Percentiles rank a stretch among this genome's conserved stretches.
phyloP scores from a whole-genome alignment of 2,888 invertebrate genomes.

The Alloplasta piceator region DNA sequence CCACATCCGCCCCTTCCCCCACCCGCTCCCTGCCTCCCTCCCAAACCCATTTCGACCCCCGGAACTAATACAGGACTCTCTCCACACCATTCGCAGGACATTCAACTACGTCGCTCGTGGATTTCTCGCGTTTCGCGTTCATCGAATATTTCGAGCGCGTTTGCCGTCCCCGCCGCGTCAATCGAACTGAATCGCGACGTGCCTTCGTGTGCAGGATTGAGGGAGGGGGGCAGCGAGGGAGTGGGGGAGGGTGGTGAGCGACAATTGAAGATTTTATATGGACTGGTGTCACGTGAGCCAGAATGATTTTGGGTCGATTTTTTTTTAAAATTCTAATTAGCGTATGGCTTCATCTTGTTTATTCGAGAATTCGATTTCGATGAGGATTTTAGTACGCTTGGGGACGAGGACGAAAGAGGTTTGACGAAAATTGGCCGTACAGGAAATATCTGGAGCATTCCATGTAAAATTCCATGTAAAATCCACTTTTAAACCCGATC shows the following conservation, averaged over 20 bases:
- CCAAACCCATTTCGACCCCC: neutral
- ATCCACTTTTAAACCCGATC: too few relatives aligned
- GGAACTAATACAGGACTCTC: neutral
- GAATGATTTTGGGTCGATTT: neutral
- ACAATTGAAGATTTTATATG: neutral
- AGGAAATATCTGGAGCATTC: too few relatives aligned
- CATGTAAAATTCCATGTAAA: too few relatives aligned
- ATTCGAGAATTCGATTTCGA: neutral
- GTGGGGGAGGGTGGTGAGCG: neutral
- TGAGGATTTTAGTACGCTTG: too few relatives aligned
- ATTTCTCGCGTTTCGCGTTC: slow-evolving; percentile 55
- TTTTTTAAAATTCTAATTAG: neutral
- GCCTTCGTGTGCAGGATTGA: slow-evolving; percentile 12
- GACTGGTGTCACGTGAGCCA: too few relatives aligned
- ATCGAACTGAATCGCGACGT: slow-evolving; percentile 54
- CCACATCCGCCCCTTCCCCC: neutral
- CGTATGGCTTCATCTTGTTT: neutral
- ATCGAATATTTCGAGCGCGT: slow-evolving; percentile 68
- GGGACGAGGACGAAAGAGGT: too few relatives aligned
- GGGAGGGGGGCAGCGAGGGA: too few relatives aligned
- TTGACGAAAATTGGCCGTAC: too few relatives aligned
- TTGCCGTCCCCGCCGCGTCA: slow-evolving; percentile 53
- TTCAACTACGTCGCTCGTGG: slow-evolving; percentile 34
- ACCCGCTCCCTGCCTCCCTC: too few relatives aligned
- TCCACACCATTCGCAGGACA: neutral